Evolutionary conservation across 2,888 invertebrate genomes (phyloP).

Genomic region (Stenichneumon culpator): DNA sequence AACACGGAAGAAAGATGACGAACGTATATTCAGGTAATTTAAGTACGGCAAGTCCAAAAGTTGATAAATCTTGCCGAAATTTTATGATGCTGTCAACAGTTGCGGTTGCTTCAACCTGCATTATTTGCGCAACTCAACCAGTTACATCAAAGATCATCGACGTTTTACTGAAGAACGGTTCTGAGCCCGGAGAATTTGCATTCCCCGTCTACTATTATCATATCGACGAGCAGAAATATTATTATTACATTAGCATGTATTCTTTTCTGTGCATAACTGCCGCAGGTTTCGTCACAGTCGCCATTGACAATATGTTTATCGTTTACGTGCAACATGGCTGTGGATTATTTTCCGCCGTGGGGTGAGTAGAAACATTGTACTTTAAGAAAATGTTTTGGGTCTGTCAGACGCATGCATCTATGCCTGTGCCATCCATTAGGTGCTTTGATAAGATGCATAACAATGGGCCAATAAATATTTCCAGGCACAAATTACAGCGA

Average conservation of each 20-base stretch:
- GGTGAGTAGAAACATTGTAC: not conserved
- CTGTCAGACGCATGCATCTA: no score
- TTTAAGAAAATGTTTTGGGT: no score
- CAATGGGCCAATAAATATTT: not conserved
- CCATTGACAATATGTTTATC: not conserved
- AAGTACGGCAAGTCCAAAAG: not conserved
- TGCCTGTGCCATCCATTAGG: not conserved
- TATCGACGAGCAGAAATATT: conserved; percentile 55
- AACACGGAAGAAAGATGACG: conserved; percentile 39
- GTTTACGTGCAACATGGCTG: conserved; percentile 25
- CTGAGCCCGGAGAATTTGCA: conserved; percentile 46
- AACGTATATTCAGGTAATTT: conserved; percentile 43
- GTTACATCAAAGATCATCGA: conserved; percentile 52
- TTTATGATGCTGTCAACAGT: conserved; percentile 14
- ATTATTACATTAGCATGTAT: conserved; percentile 37
- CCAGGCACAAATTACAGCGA: conserved; percentile 19
- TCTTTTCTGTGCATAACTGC: conserved; percentile 5
- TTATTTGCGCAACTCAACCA: conserved; percentile 47
- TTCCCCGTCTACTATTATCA: conserved; percentile 44
- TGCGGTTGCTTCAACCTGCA: not conserved
- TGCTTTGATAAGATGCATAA: not conserved
- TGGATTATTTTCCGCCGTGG: conserved; percentile 28
- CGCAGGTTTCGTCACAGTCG: not conserved
- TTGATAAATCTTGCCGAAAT: not conserved
- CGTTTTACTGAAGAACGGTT: conserved; percentile 40